Base-by-base conservation (phyloP, 2,797 vertebrate genomes). In the Phoeniculus purpureus region DNA sequence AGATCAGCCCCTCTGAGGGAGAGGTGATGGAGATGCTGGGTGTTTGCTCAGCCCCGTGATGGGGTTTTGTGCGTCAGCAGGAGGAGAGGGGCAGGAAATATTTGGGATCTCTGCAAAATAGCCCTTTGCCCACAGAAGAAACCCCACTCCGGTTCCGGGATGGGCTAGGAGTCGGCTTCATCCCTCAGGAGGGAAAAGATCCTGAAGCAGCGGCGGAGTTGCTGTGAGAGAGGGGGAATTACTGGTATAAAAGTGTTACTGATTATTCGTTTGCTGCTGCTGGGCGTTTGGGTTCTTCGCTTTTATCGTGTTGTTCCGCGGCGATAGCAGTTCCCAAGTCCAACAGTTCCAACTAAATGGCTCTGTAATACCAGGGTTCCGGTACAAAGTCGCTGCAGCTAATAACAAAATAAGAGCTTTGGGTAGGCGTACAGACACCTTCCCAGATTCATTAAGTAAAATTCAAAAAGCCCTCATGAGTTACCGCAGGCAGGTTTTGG, bases 351-450 rank as follows among this genome's bases (percentile, higher is more conserved):
- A 80, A 52, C 67, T 83, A 92, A 94, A 95, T 94, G 85, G 89
- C 84, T 5, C 85, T 93, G 15, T 94, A 93, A 94, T 93, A 73
- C 95, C 89, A 93, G 93, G 87, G 81, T 87, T 90, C 85, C 73
- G 56, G 80, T 84, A 68, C 6, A 18, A 90, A 91, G 93, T 85
- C 89, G 73, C 80, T 60, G 67, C 59, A 77, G 89, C 76, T 94
- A 91, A 93, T 96, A 93, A 89, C 90, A 92, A 96, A 94, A 96
- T 84, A 83, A 89, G 93, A 94, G 77, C 71, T 92, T 94, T 94
- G 81, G 65, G 60, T 79, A 93, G 94, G 94, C 90, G 79, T 92
- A 83, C 77, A 94, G 85, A 84, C 91, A 93, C 65, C 68, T 93
- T 94, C 87, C 87, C 67, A 92, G 95, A 95, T 84, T 94, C 50